Base-by-base conservation (phyloP, 2,797 vertebrate genomes). In the Girardinus metallicus region DNA sequence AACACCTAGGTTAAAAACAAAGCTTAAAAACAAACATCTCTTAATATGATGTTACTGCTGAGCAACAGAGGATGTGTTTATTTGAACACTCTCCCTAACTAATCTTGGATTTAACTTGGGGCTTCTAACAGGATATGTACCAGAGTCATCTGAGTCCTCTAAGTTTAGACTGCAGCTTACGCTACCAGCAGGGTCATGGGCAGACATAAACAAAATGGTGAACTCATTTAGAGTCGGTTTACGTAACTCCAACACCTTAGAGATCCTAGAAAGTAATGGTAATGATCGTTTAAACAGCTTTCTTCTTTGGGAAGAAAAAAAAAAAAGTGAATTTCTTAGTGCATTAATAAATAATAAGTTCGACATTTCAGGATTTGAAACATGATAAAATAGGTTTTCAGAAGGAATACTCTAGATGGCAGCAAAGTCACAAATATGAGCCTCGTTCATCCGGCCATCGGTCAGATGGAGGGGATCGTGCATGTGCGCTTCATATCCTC, bases 121-220 rank as follows among this genome's bases (percentile, higher is more conserved):
- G 71, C 41, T 74, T 84, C 53, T 86, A 78, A 89, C 90, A 88
- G 86, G 91, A 92, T 80, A 85, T 85, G 86, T 87, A 91, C 77
- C 81, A 80, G 89, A 92, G 88, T 81, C 68, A 71, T 79, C 74
- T 68, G 79, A 75, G 74, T 88, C 71, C 76, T 87, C 83, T 64
- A 16, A 76, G 92, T 92, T 93, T 92, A 94, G 91, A 93, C 92
- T 94, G 84, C 86, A 79, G 86, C 85, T 88, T 85, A 86, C 91
- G 78, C 88, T 90, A 92, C 88, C 89, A 91, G 88, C 85, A 87
- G 88, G 83, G 87, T 80, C 80, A 77, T 66, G 5, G 78, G 81
- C 87, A 93, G 88, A 92, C 86, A 87, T 91, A 95, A 95, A 95
- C 91, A 94, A 60, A 11, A 62, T 73, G 83, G 81, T 84, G 66